These are phyloP conservation scores for Chelonoidis abingdonii DNA, from an alignment of 2,113 vertebrate genomes.

Conservation along the genomic window DNA sequence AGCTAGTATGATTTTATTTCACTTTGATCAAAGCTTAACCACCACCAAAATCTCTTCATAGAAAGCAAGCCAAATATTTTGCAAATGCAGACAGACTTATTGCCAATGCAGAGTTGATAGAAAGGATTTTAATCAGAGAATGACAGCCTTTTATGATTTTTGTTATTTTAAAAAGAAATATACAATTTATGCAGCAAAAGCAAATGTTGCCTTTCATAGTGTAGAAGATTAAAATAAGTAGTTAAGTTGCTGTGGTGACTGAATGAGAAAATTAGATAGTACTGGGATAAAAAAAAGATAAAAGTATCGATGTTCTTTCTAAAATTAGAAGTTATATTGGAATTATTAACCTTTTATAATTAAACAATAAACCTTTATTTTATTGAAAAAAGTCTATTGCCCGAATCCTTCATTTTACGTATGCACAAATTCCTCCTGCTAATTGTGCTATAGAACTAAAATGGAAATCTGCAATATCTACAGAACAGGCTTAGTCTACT, in stretches of 20 bases:
- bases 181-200: neutral
- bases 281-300: neutral
- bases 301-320: neutral
- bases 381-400: conserved; percentile 7
- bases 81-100: neutral
- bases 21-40: neutral
- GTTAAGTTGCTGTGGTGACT: neutral
- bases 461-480: neutral
- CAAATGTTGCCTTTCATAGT: neutral
- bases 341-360: conserved; percentile 4
- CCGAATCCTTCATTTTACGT: neutral
- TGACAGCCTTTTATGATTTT: neutral
- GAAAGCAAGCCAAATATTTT: neutral
- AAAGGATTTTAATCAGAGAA: neutral
- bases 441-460: neutral
- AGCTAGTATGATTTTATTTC: neutral
- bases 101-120: neutral
- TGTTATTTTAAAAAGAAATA: conserved; percentile 5
- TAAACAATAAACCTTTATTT: neutral
- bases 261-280: neutral
- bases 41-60: neutral
- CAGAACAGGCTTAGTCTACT: neutral
- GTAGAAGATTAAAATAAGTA: neutral
- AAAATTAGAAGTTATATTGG: neutral
- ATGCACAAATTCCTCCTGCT: neutral